Base-by-base conservation (phyloP, 92 coral and sea anemone species). In the Umimayanthus kanabou region DNA sequence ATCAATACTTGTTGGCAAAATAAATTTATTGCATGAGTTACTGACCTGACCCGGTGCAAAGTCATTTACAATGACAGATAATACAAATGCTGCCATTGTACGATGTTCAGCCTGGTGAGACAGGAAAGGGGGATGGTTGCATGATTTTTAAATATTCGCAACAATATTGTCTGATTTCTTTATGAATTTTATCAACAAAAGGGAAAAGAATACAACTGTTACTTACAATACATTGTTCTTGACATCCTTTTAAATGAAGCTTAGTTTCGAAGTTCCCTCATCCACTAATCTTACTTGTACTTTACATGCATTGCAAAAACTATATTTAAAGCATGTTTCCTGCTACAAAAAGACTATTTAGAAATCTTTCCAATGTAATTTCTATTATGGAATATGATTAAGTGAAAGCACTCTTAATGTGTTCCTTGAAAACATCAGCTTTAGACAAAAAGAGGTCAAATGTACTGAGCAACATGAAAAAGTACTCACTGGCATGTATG, bases 61-160 rank as follows among this genome's bases (percentile, higher is more conserved):
- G 74, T 92, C 93, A 85, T 96, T 93, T 40, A 96, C 98, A 73
- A 96, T 96, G 13, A 95, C 92, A 33, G 99, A 93, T 74, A 96
- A 87, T 42, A 93, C 98, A 89, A 96, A 96, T 57, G 98, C 96
- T 39, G 99, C 99, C 99, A 96, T 96, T 73, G 99, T 96, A n/a
- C 99, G 90, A 78, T 96, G 98, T 84, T 96, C 99, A 70, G 99
- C 96, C 99, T 96, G 64, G 28, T 29, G 71, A 57, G 42, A 80
- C 26, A 70, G 66, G 50, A 57, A 13, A 43, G 1, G 57, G 2
- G 16, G 15, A 11, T 8, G 15, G 57, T 9, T 50, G 57, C 57
- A 9, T 9, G 49, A 9, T 55, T 55, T 0, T 55, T 55, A 55
- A 33, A 33, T 33, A 33, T 10, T 55, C 1, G 11, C 11, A 55